These are phyloP conservation scores for Ptychochromis oligacanthus DNA, from an alignment of 2,113 vertebrate species.

Conservation along the genomic window DNA sequence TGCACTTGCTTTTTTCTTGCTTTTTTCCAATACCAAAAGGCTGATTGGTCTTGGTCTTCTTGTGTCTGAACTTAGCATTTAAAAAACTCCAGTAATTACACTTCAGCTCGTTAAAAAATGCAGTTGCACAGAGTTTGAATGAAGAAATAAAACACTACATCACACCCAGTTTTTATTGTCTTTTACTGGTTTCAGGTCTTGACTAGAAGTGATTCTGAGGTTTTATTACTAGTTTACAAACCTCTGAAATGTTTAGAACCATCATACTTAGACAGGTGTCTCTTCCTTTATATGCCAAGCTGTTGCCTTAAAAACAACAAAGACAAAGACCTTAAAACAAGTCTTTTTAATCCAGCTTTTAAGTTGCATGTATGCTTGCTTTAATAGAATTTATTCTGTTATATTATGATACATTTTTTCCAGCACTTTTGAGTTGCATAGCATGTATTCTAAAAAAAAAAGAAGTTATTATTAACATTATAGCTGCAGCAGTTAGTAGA, in stretches of 20 bases:
- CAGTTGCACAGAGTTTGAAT: neutral
- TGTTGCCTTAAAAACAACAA: neutral
- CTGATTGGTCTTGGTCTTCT: neutral
- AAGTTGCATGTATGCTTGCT: neutral
- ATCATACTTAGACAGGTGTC: neutral
- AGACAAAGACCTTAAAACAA: neutral
- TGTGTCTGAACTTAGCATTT: neutral
- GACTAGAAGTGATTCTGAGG: neutral
- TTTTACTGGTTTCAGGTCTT: neutral
- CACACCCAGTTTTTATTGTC: conserved; percentile 7
- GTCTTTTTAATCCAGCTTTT: neutral
- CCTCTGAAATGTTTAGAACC: neutral
- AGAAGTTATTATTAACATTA: neutral
- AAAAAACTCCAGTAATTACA: neutral
- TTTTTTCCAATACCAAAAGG: neutral
- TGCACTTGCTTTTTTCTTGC: neutral
- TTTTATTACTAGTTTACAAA: neutral
- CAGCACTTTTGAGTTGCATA: neutral
- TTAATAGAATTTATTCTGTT: neutral
- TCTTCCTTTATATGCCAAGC: neutral
- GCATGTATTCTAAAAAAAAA: neutral
- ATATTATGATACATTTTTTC: neutral
- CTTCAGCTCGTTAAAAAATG: neutral
- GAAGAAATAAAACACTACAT: neutral
- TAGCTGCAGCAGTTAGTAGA: neutral